A percentile compares a stretch with the other conserved stretches of the same genome.
Evolutionary conservation across 2,888 invertebrate genomes (phyloP).

Genomic region (Ormia ochracea): DNA sequence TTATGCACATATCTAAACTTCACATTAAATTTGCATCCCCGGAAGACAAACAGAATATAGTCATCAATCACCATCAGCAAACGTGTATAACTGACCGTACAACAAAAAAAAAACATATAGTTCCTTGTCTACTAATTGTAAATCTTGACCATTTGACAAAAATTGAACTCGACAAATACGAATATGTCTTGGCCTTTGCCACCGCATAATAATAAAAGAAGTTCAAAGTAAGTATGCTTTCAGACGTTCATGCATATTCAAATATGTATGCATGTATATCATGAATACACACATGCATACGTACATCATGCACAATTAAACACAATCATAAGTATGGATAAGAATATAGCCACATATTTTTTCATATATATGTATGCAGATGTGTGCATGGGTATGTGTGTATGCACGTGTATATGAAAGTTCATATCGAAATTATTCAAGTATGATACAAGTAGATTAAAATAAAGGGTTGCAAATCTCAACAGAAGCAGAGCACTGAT

Average conservation of each 20-base stretch:
- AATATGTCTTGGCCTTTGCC: slow-evolving; percentile 47
- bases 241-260: neutral
- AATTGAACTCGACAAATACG: neutral
- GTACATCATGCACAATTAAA: neutral
- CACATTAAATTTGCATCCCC: neutral
- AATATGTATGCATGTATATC: neutral
- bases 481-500: slow-evolving; percentile 15
- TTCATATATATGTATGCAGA: neutral
- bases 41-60: neutral
- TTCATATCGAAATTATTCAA: neutral
- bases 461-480: slow-evolving; percentile 66
- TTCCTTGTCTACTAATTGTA: slow-evolving; percentile 9
- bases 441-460: slow-evolving; percentile 22
- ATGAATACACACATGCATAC: neutral
- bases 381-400: neutral
- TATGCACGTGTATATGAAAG: neutral
- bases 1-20: neutral
- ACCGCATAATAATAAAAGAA: neutral
- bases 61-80: slow-evolving; percentile 21
- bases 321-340: too few relatives aligned
- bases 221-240: neutral
- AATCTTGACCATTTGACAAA: slow-evolving; percentile 36
- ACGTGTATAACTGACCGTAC: neutral
- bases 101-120: slow-evolving; percentile 19
- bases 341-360: neutral